Evolutionary conservation across 2,888 invertebrate genomes (phyloP), one percentile per base, ranked within the genome.

Genomic region (Anthoptus insignis): DNA sequence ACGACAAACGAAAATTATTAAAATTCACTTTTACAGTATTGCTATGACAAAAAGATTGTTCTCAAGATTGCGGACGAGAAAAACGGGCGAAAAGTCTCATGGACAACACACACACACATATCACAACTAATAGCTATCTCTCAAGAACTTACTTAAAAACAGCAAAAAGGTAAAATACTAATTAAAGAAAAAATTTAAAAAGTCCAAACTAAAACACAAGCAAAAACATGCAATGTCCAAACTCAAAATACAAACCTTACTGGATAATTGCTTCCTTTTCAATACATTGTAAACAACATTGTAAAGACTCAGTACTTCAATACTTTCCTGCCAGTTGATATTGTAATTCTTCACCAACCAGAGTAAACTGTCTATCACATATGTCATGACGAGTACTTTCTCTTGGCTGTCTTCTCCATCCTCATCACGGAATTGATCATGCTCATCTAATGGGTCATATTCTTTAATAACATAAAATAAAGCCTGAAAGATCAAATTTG

Each of bases 301-400:
- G 64, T 91, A 90, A 11, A 97, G 87, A 71, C 96, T 96, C 66
- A 96, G 93, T 0, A 97, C 95, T 88, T 97, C 97, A 2, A 97
- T 92, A 64, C 96, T 96, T 74, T 97, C 97, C 64, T 95, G 95
- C 97, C 97, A 97, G 32, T 96, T 96, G 13, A 97, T 95, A 67
- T 96, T 94, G 73, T 96, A 96, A 52, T 95, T 94, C 65, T 95
- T 95, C 4, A 97, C 95, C 47, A 97, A 87, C 0, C 94, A 91
- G 21, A 95, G 90, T 11, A 97, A 86, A 0, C 94, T 95, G 64
- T 96, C 95, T 64, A 97, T 84, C 0, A 97, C 91, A n/a, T 95
- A 94, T 9, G 95, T 94, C 78, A 96, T 87, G 24, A 96, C 94
- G 45, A 84, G 74, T 5, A 87, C 79, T 58, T 84, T 88, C 24